phyloP scores from a whole-genome alignment of 2,113 vertebrate species.

The Coregonus clupeaformis region DNA sequence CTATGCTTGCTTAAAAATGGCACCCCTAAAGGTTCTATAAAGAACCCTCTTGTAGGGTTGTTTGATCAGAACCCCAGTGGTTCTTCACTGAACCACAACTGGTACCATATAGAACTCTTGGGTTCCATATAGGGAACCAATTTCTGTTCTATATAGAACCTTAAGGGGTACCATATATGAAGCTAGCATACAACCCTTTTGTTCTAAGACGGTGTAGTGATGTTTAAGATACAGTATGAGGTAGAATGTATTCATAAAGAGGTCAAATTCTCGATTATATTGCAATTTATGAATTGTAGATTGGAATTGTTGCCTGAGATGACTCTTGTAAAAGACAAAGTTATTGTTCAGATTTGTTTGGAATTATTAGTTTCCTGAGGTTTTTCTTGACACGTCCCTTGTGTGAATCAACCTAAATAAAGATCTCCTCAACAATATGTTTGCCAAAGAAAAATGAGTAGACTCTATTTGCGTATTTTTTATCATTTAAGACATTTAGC shows the following conservation, averaged over 20 bases:
- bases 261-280: neutral
- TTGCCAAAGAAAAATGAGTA: neutral
- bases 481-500: too few species aligned
- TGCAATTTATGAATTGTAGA: slow-evolving; percentile 10
- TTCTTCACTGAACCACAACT: too few species aligned
- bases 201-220: too few species aligned
- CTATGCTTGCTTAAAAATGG: too few species aligned
- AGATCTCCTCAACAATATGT: slow-evolving; percentile 14
- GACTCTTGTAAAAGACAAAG: neutral
- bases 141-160: too few species aligned
- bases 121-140: too few species aligned
- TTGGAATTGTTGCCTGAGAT: slow-evolving; percentile 10
- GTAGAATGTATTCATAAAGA: neutral
- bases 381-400: neutral
- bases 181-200: too few species aligned
- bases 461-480: neutral
- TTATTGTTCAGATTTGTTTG: neutral
- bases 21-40: too few species aligned
- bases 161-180: too few species aligned
- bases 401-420: slow-evolving; percentile 28
- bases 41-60: too few species aligned
- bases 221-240: neutral
- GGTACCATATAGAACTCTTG: too few species aligned
- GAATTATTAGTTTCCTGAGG: neutral
- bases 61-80: too few species aligned